Conservation (phyloP, 2,797 vertebrate genomes). For the Tauraco hartlaubi region DNA sequence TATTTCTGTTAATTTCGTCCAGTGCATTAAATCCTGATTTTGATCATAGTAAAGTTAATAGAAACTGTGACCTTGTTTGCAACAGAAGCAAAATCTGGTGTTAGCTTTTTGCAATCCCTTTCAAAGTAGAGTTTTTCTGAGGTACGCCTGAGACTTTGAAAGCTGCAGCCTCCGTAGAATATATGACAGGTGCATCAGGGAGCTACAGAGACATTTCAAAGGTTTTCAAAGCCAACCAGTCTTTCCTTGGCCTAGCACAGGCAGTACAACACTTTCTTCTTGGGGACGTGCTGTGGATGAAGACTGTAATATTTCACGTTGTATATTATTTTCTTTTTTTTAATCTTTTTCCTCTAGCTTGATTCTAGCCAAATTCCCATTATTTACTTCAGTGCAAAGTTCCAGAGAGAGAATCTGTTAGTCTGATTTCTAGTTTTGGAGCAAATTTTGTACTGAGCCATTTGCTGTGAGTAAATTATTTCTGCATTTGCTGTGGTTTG, state of each 20-base stretch:
- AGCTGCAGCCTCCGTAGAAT: neutral
- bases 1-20: constrained; percentile 7
- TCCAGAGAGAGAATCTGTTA: neutral
- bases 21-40: neutral
- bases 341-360: neutral
- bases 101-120: neutral
- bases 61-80: neutral
- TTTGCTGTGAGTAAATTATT: neutral
- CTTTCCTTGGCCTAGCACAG: neutral
- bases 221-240: neutral
- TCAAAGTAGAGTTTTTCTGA: neutral
- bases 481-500: neutral
- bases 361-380: neutral
- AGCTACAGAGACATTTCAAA: neutral
- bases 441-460: neutral
- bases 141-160: neutral
- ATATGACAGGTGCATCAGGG: neutral
- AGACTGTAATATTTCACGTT: neutral
- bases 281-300: neutral
- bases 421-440: neutral
- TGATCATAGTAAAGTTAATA: neutral
- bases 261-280: neutral
- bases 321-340: neutral
- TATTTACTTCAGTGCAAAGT: neutral
- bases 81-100: neutral